Base-by-base conservation (phyloP, 2,888 invertebrate species). In the Archips xylosteana region DNA sequence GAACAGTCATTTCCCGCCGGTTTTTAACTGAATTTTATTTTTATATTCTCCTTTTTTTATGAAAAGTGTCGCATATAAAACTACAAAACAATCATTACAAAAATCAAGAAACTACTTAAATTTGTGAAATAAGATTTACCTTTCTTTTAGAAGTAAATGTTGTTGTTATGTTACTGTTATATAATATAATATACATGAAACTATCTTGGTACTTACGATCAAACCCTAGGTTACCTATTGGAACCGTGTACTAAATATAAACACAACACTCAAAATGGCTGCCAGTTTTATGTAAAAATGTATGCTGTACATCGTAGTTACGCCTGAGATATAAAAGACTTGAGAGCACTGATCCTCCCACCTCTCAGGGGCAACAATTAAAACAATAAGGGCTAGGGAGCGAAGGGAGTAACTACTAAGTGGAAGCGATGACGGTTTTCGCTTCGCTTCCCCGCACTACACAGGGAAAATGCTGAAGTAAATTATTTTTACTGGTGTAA, bases 321-420 rank as follows among this genome's bases (percentile, higher is more conserved):
- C 81, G 84, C 85, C 86, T 83, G 83, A 89, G 85, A 86, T 85
- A 87, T 87, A 89, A 90, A 88, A 90, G 89, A 88, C 86, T 87
- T 73, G 85, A 87, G 86, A 85, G 87, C 84, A 85, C 80, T 86
- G 92, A 88, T 88, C 91, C 92, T 89, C 92, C 92, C 91, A 92
- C 91, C 92, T 89, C 91, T 92, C 88, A 91, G 84, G 78, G 82
- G 88, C 89, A 87, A 92, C 93, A 94, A 93, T 94, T 94, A 94
- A 93, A 91, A 89, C 89, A 87, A 83, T 87, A 85, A 91, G 90
- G 86, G 87, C 81, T 78, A 83, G 86, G 86, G 86, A 81, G 82
- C 77, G 84, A 75, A 86, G 85, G 86, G 88, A 85, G 89, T 84
- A 89, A 89, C 90, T 90, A 91, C 91, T 92, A 84, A 94, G 93